Conservation (phyloP, 2,113 vertebrate genomes). For the Equus przewalskii region DNA sequence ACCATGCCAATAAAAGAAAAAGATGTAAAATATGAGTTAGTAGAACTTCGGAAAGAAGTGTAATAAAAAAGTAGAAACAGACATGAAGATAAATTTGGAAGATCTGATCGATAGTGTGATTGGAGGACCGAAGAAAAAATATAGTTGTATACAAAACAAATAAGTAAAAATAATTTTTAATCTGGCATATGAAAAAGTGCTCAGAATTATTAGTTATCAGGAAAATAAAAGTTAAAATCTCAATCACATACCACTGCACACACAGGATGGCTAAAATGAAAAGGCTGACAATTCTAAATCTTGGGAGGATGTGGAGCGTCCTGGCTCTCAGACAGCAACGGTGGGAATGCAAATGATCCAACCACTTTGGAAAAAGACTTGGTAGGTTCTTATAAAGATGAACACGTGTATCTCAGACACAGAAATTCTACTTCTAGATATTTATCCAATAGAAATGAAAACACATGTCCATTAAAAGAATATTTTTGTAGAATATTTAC, state of each 20-base stretch:
- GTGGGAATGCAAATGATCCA: neutral
- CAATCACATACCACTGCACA: neutral
- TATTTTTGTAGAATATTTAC: conserved; percentile 1
- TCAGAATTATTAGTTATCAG: neutral
- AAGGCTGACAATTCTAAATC: neutral
- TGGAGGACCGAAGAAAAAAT: neutral
- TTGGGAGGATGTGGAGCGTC: neutral
- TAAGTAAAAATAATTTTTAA: neutral
- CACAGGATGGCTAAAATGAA: neutral
- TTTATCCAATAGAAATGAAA: conserved; percentile 10
- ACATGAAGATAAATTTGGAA: conserved; percentile 4
- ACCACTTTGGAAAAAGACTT: neutral
- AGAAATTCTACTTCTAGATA: neutral
- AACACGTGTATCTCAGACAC: neutral
- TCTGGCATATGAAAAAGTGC: neutral
- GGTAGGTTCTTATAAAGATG: neutral
- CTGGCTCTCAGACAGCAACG: neutral
- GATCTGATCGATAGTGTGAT: neutral
- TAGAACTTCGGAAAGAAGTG: neutral
- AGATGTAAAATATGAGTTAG: neutral
- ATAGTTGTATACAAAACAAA: neutral
- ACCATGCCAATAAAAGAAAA: neutral
- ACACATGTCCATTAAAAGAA: neutral
- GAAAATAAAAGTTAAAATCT: neutral
- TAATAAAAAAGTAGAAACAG: neutral